Conservation (phyloP, 2,113 vertebrate species). For the Ornithorhynchus anatinus region DNA sequence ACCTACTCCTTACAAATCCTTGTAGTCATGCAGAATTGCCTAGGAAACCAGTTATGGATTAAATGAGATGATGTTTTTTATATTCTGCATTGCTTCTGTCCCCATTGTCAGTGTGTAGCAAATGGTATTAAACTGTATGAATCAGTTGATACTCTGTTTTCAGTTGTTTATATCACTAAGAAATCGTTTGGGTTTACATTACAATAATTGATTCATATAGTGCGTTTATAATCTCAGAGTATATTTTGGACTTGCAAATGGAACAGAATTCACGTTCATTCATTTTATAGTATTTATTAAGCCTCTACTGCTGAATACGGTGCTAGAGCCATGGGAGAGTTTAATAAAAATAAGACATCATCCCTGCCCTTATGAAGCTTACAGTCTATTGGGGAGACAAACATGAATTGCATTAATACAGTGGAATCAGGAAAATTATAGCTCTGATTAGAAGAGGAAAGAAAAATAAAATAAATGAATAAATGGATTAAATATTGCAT, state of each 20-base stretch:
- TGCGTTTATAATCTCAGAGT: not conserved
- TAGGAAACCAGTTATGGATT: constrained; percentile 13
- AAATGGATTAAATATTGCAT: constrained; percentile 1
- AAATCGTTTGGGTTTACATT: not conserved
- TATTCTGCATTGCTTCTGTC: not conserved
- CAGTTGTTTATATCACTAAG: constrained; percentile 20
- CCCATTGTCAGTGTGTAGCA: not conserved
- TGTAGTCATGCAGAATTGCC: constrained; percentile 7
- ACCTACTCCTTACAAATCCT: not conserved
- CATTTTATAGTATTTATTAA: no score
- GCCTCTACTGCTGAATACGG: no score
- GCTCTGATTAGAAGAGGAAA: no score
- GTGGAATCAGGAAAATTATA: no score
- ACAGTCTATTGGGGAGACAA: no score
- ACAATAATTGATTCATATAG: constrained; percentile 12
- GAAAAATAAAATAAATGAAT: no score
- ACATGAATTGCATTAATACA: no score
- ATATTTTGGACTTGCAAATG: not conserved
- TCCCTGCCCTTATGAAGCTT: no score
- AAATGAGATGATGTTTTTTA: constrained; percentile 21
- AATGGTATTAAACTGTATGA: not conserved
- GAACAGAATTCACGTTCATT: no score
- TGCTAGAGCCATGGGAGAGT: no score
- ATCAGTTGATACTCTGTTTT: not conserved
- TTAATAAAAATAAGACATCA: no score